These are phyloP conservation scores for Aphelenchoides fujianensis DNA, from an alignment of 1,140 invertebrate species.

Conservation along the genomic window DNA sequence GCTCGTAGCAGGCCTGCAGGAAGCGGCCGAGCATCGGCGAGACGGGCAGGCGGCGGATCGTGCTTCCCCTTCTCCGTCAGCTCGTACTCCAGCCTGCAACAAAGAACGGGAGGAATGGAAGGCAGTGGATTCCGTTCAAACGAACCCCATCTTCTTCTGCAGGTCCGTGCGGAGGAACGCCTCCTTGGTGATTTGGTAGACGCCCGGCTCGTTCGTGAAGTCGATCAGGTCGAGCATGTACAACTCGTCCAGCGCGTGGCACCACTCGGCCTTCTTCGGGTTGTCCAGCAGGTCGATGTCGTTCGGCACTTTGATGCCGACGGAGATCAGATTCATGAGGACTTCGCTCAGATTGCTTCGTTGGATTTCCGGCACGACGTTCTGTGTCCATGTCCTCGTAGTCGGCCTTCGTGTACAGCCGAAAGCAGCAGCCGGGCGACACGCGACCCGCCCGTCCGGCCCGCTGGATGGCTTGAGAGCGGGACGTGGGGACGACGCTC, in stretches of 20 bases:
- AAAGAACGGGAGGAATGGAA: too few relatives aligned
- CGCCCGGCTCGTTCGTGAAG: background rate
- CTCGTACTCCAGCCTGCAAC: background rate
- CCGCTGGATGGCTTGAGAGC: conserved; percentile 61
- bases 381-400: conserved; percentile 49
- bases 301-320: background rate
- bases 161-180: background rate
- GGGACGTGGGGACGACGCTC: conserved; percentile 54
- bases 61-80: conserved; percentile 2
- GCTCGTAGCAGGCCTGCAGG: background rate
- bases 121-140: background rate
- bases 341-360: conserved; percentile 46
- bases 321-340: conserved; percentile 13
- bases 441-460: conserved; percentile 66
- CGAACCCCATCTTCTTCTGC: background rate
- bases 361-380: too few relatives aligned
- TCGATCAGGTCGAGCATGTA: conserved; percentile 6
- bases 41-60: background rate
- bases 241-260: conserved; percentile 9
- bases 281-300: background rate
- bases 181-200: background rate
- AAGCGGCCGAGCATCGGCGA: conserved; percentile 11
- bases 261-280: conserved; percentile 1
- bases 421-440: conserved; percentile 64
- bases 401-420: conserved; percentile 63